Base-by-base conservation (phyloP, 1,140 invertebrate genomes). In the Gyrodactylus salaris region DNA sequence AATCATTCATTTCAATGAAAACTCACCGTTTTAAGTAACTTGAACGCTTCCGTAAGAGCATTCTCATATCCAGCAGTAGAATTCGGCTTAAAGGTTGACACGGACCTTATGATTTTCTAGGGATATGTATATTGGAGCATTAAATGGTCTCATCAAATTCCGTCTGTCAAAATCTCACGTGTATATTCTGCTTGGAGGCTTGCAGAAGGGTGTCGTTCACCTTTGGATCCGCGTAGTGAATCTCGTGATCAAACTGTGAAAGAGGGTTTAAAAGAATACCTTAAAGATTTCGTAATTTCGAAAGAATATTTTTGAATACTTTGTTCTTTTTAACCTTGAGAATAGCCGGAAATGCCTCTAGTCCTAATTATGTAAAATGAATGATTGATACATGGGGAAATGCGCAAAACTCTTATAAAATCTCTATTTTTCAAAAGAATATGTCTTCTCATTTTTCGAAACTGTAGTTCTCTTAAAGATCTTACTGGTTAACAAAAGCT, bases 161-260 rank as follows among this genome's bases (percentile, higher is more conserved):
- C 34, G 7, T 54, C n/a, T 54, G 34, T 54, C n/a, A 7, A 54
- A 54, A n/a, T n/a, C 34, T 54, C 7, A 54, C 34, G n/a, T 54
- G n/a, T 54, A 16, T 54, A n/a, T 54, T 54, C n/a, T 54, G 34
- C 34, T 81, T 96, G 97, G 78, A 93, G 7, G 7, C 34, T 54
- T 54, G 34, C 7, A 54, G 7, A 7, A 54, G 7, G 34, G 74
- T 75, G 25, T 74, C 72, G 69, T 79, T 78, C 34, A 54, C 7
- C n/a, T 54, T 7, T 7, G 34, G 34, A 54, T 54, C 34, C 7
- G 34, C 34, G 34, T 16, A 54, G n/a, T 54, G 34, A 54, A n/a
- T n/a, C n/a, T 54, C 34, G n/a, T 54, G 34, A 54, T 54, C 34
- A 54, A 54, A 54, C 34, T 54, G n/a, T 54, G n/a, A 54, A 54